Evolutionary conservation across 2,797 vertebrate species (phyloP).

Genomic region (Halcyon leucocephala): DNA sequence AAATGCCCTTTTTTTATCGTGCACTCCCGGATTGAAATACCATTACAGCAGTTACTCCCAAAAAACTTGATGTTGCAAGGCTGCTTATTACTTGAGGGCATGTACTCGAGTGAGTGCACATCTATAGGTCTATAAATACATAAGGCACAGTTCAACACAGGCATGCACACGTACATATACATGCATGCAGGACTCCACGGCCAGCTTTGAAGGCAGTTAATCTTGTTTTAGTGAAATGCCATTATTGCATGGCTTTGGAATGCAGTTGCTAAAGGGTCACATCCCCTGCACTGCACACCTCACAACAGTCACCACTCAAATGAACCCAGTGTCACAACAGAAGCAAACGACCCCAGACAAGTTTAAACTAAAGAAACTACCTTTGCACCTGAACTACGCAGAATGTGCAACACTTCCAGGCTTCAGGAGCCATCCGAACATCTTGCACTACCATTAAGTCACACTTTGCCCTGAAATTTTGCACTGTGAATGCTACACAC

Average conservation of each 20-base stretch:
- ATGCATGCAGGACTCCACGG: constrained; percentile 11
- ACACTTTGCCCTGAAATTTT: background rate
- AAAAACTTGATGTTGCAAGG: background rate
- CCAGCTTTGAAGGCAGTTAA: constrained; percentile 48
- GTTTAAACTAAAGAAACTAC: constrained; percentile 31
- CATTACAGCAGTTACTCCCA: background rate
- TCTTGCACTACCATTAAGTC: background rate
- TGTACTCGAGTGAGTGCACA: background rate
- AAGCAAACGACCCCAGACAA: background rate
- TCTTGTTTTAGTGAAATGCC: constrained; percentile 50
- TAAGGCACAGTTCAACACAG: background rate
- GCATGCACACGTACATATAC: background rate
- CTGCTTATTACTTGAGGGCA: background rate
- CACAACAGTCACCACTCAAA: background rate
- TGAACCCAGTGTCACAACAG: background rate
- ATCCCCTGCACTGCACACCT: constrained; percentile 1
- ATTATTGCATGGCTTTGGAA: constrained; percentile 57
- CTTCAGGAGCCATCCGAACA: background rate
- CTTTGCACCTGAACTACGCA: background rate
- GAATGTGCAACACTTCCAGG: background rate
- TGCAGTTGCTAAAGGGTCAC: constrained; percentile 3
- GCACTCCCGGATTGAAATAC: background rate
- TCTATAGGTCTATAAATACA: background rate
- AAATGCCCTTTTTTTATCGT: background rate
- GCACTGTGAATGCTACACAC: background rate